Conservation (phyloP, 2,888 invertebrate species). For the Melipona beecheii region DNA sequence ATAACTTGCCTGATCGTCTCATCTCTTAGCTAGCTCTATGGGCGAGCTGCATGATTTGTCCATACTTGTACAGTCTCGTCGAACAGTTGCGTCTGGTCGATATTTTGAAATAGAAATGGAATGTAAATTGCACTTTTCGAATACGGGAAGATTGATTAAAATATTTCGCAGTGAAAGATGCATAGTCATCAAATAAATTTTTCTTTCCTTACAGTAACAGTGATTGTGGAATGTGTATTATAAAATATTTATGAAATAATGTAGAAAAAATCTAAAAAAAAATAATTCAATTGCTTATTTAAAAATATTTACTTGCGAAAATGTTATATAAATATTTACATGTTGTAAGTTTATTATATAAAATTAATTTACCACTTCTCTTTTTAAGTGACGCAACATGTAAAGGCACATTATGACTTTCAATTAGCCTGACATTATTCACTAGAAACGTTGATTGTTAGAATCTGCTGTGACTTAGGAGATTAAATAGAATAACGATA, state of each 20-base stretch:
- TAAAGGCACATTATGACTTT: not conserved
- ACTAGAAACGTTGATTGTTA: not conserved
- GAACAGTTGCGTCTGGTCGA: slow-evolving; percentile 48
- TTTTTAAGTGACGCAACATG: not conserved
- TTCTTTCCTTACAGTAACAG: not conserved
- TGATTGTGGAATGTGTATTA: not conserved
- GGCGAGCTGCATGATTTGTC: slow-evolving; percentile 57
- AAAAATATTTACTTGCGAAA: not conserved
- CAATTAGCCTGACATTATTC: not conserved
- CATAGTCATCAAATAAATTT: not conserved
- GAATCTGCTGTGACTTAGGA: not conserved
- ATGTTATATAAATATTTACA: not conserved
- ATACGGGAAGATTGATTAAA: slow-evolving; percentile 44
- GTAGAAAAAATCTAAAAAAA: not conserved
- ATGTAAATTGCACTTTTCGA: slow-evolving; percentile 67
- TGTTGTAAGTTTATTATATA: not conserved
- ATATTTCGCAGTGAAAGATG: slow-evolving; percentile 34
- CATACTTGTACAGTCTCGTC: slow-evolving; percentile 55
- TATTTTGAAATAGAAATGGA: slow-evolving; percentile 60
- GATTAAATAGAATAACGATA: slow-evolving; percentile 11
- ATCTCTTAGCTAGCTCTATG: slow-evolving; percentile 59
- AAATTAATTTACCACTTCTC: not conserved
- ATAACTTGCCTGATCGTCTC: slow-evolving; percentile 57
- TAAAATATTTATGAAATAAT: not conserved
- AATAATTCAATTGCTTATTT: not conserved